A percentile compares a stretch with the other conserved stretches of the same genome.
Conservation (phyloP, 2,888 invertebrate genomes). For the Noctua comes region DNA sequence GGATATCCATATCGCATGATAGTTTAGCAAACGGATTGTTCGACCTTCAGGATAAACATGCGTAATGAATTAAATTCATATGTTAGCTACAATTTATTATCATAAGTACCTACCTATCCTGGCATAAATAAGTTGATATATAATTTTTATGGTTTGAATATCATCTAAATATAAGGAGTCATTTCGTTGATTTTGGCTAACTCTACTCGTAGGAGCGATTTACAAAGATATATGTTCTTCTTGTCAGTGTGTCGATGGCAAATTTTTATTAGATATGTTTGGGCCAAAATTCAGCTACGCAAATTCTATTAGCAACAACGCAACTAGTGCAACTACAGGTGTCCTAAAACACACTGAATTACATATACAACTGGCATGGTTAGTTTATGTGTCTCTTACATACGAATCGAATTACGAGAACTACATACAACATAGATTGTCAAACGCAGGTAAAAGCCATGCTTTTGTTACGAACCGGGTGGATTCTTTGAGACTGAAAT, state of each 20-base stretch:
- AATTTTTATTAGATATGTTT: too few species aligned
- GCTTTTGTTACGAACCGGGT: not conserved
- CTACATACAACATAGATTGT: not conserved
- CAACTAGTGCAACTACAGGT: not conserved
- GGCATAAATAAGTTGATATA: not conserved
- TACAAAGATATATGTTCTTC: not conserved
- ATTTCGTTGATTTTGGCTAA: too few species aligned
- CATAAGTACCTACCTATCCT: slow-evolving; percentile 26
- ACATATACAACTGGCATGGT: not conserved
- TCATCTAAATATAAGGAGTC: not conserved
- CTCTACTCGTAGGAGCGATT: too few species aligned
- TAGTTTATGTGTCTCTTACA: not conserved
- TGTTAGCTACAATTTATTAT: slow-evolving; percentile 42
- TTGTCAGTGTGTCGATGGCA: too few species aligned
- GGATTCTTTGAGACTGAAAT: not conserved
- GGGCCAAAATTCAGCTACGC: too few species aligned
- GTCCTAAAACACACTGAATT: slow-evolving; percentile 2
- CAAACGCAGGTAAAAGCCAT: not conserved
- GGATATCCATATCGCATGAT: slow-evolving; percentile 43
- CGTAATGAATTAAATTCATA: slow-evolving; percentile 31
- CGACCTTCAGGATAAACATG: slow-evolving; percentile 48
- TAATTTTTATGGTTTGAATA: slow-evolving; percentile 3
- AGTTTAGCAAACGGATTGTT: slow-evolving; percentile 44
- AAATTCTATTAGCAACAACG: too few species aligned
- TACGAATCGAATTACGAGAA: not conserved